Conservation (phyloP, 2,113 vertebrate species). For the Parus major region DNA sequence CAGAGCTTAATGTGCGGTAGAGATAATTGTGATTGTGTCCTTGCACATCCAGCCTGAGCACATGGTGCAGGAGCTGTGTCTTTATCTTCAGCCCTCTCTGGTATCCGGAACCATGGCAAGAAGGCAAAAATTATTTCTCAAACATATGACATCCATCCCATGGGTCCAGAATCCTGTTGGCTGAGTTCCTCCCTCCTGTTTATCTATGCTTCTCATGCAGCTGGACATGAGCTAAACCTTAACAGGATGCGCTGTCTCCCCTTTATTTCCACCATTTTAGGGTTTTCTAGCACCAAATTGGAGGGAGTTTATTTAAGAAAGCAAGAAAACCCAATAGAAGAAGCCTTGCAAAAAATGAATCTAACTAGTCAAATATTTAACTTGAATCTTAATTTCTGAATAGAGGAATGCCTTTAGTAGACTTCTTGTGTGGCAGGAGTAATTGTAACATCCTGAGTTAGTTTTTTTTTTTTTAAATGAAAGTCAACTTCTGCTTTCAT, state of each 20-base stretch:
- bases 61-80: not conserved
- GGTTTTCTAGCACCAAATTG: not conserved
- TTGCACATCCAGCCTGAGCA: not conserved
- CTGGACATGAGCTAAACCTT: not conserved
- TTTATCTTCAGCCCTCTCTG: not conserved
- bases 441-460: not conserved
- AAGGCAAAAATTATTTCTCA: not conserved
- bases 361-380: not conserved
- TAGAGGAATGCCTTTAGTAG: not conserved
- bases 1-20: not conserved
- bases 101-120: not conserved
- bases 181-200: not conserved
- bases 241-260: fast-evolving
- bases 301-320: not conserved
- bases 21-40: not conserved
- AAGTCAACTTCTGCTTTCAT: not conserved
- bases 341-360: not conserved
- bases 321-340: not conserved
- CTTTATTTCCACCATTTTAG: not conserved
- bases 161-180: not conserved
- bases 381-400: not conserved
- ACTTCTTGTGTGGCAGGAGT: not conserved
- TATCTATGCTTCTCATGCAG: not conserved
- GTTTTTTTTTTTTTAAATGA: not conserved
- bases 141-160: not conserved